Evolutionary conservation across 2,113 vertebrate genomes (phyloP).

Genomic region (Otus sunia): DNA sequence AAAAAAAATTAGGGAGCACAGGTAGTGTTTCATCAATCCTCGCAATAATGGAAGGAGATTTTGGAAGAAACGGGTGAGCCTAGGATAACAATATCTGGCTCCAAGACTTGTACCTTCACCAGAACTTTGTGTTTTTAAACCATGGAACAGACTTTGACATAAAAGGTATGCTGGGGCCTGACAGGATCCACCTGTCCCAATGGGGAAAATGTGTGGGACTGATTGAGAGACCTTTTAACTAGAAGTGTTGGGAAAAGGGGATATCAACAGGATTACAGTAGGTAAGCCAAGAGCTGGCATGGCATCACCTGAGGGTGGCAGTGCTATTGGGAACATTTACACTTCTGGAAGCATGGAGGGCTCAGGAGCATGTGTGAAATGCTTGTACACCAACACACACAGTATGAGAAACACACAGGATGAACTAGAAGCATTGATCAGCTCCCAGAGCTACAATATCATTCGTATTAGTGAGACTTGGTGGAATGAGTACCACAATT

Average conservation of each 20-base stretch:
- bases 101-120: not conserved
- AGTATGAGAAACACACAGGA: not conserved
- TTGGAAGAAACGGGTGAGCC: not conserved
- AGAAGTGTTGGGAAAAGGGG: not conserved
- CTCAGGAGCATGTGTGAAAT: not conserved
- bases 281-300: not conserved
- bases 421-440: not conserved
- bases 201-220: rapidly evolving
- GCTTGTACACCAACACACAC: not conserved
- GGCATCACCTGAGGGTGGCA: not conserved
- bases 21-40: not conserved
- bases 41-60: not conserved
- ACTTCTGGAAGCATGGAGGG: not conserved
- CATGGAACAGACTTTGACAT: not conserved
- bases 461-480: not conserved
- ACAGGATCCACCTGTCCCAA: not conserved
- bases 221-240: not conserved
- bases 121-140: not conserved
- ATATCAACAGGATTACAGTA: not conserved
- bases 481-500: not conserved
- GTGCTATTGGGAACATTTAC: not conserved
- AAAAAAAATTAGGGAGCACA: not conserved
- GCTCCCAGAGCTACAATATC: not conserved
- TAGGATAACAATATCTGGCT: too few relatives aligned
- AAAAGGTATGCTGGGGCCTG: not conserved